Evolutionary conservation across 2,888 invertebrate species (phyloP).

Genomic region (Drosophila infuscata): DNA sequence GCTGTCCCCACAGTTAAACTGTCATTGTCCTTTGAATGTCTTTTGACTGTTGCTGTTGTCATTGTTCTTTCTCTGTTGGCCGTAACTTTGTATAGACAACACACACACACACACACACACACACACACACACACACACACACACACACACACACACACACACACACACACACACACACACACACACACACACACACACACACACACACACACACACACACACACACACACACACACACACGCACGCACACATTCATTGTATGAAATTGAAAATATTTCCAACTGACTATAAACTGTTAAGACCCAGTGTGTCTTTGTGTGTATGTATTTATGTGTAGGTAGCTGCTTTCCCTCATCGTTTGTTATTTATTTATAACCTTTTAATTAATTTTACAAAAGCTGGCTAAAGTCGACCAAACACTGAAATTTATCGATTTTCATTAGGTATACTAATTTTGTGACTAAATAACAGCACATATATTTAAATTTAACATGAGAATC

Average conservation of each 20-base stretch:
- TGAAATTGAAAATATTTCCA: constrained; percentile 46
- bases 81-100: constrained; percentile 23
- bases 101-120: constrained; percentile 3
- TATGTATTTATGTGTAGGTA: constrained; percentile 4
- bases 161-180: constrained; percentile 4
- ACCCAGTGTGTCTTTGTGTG: constrained; percentile 1
- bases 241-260: constrained; percentile 13
- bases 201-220: constrained; percentile 4
- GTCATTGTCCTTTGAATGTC: constrained; percentile 81
- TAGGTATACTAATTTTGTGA: not conserved
- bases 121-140: too few species aligned
- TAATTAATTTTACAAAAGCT: constrained; percentile 49
- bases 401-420: not conserved
- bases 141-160: constrained; percentile 6
- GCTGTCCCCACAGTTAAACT: constrained; percentile 64
- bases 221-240: constrained; percentile 4
- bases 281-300: constrained; percentile 15
- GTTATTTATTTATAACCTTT: constrained; percentile 58
- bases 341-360: constrained; percentile 15
- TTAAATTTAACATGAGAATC: not conserved
- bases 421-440: not conserved
- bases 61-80: constrained; percentile 33
- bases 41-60: constrained; percentile 68
- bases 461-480: not conserved
- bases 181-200: constrained; percentile 4